These are phyloP conservation scores for Caenorhabditis inopinata DNA, from an alignment of 1,140 invertebrate species.

Conservation along the genomic window DNA sequence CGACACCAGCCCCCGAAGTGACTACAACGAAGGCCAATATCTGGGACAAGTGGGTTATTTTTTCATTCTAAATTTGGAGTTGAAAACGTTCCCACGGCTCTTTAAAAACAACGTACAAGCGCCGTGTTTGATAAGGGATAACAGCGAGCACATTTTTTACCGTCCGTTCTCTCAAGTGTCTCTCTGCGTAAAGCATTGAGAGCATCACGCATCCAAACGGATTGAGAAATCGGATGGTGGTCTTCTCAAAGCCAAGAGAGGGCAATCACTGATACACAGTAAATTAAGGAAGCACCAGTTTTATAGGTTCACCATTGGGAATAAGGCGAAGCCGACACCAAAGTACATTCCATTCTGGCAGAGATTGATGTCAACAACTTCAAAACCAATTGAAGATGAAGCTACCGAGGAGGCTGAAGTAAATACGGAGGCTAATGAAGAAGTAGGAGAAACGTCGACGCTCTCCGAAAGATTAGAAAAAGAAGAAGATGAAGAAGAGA, in stretches of 20 bases:
- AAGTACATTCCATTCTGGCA: conserved; percentile 64
- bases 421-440: conserved; percentile 21
- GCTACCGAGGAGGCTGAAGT: conserved; percentile 23
- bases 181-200: conserved; percentile 22
- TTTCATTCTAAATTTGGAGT: neutral
- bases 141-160: conserved; percentile 12
- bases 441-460: neutral
- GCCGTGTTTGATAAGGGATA: conserved; percentile 21
- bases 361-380: conserved; percentile 54
- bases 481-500: conserved; percentile 34
- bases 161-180: neutral
- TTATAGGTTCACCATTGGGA: conserved; percentile 45
- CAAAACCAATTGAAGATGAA: conserved; percentile 26
- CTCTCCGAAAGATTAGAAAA: conserved; percentile 34
- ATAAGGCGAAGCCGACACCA: conserved; percentile 51
- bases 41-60: conserved; percentile 45
- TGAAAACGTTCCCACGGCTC: conserved; percentile 10
- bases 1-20: conserved; percentile 27
- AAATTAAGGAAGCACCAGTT: neutral
- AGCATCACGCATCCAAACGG: conserved; percentile 18
- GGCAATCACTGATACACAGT: neutral
- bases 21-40: conserved; percentile 48
- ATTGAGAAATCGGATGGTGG: neutral
- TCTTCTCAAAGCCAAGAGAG: neutral
- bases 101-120: conserved; percentile 14